Evolutionary conservation across 2,113 vertebrate genomes (phyloP), one percentile per base, ranked within the genome.

Genomic region (Balaeniceps rex): DNA sequence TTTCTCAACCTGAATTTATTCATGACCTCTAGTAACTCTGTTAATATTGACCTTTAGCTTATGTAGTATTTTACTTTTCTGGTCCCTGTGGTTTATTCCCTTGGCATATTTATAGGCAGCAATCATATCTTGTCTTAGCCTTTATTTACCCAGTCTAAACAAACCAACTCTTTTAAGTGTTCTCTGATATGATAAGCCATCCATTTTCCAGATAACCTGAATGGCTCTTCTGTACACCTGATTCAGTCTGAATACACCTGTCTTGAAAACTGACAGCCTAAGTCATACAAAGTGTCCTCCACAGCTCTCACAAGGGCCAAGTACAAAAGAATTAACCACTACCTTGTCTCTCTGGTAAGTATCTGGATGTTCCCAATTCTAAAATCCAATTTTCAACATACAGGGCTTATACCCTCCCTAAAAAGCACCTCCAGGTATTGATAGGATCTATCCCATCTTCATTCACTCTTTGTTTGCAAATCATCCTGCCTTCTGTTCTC

Each of bases 131-230:
- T 87, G 57, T 65, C 78, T 69, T 70, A 63, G 49, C 23, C 14
- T 86, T 87, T 96, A 88, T 70, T 93, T 91, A 79, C 55, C 49
- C 44, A 87, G 63, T 9, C 87, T 85, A 95, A 93, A 96, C 77
- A 84, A 84, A 80, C 8, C 29, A 91, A 87, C 75, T 75, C 55
- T 82, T 95, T 66, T 34, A 68, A 87, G 84, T 40, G 52, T 85
- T 76, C 26, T 68, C 60, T 60, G 83, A 58, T 68, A 89, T 14
- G 76, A 85, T 88, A 94, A 94, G 49, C 47, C 36, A 52, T 57
- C 44, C 10, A 33, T 74, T 83, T 70, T 54, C 36, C 76, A 90
- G 58, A 83, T 90, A 90, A 70, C 18, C 40, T 36, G 31, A 58
- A 61, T 8, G 1, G 3, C 34, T 64, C 24, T 84, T 64, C 64